Base-by-base conservation (phyloP, 2,797 vertebrate species). In the Falco peregrinus region DNA sequence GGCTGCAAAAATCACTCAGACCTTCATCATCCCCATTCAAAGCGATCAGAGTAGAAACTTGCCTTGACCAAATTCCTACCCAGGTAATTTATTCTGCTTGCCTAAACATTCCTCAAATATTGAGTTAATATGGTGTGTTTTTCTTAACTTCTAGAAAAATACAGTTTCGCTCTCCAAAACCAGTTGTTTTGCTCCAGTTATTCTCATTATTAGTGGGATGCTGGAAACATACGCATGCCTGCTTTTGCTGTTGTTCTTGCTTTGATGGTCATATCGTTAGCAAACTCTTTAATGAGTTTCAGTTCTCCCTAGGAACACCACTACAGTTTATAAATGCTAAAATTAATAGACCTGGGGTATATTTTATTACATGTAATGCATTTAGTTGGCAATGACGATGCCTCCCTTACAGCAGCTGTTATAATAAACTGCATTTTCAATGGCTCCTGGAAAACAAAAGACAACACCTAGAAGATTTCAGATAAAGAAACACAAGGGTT, bases 331-430 rank as follows among this genome's bases (percentile, higher is more conserved):
- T 84, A 96, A 97, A 95, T 78, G 94, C 75, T 86, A 67, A 94
- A 97, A 97, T 97, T 97, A 97, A 94, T 86, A 96, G 91, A 84
- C 54, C 54, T 68, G 20, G 54, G 76, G 35, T 95, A 95, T 90
- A 84, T 84, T 95, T 97, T 93, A 97, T 85, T 95, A 93, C 81
- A 84, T n/a, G 6, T 65, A 94, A 96, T 93, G 86, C 70, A 92
- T 77, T 94, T 74, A 96, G 57, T 28, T 94, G 94, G 83, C 94
- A 91, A 91, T 69, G 93, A 84, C 35, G 85, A 73, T 89, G 60
- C 43, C 84, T 86, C 53, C 93, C 87, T 95, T 96, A 94, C 53
- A 90, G 84, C 73, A 91, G 88, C 80, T 94, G 51, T 74, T 96
- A 95, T 25, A 86, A 86, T 76, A 84, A 95, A 77, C 84, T 84